Evolutionary conservation across 2,113 vertebrate species (phyloP).

Genomic region (Prolemur simus): DNA sequence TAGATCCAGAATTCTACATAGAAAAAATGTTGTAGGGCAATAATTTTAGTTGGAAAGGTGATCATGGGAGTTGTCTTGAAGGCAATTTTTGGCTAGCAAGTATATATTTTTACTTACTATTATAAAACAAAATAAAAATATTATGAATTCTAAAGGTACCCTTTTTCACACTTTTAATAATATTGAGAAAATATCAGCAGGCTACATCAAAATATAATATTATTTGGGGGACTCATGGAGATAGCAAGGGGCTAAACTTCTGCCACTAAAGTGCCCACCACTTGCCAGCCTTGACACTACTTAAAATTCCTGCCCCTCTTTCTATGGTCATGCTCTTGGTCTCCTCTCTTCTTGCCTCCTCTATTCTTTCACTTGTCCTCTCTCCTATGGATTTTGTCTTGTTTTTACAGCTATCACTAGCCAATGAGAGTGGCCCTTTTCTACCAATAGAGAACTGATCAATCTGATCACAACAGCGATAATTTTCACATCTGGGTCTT

Average conservation of each 20-base stretch:
- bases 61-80: neutral
- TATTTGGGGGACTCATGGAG: neutral
- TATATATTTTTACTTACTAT: conserved; percentile 5
- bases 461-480: neutral
- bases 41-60: neutral
- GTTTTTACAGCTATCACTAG: neutral
- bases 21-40: neutral
- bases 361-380: neutral
- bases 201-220: neutral
- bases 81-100: neutral
- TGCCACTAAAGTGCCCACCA: neutral
- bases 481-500: neutral
- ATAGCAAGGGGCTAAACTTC: neutral
- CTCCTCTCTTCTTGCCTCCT: neutral
- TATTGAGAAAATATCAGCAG: conserved; percentile 11
- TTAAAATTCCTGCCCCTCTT: neutral
- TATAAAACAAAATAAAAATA: neutral
- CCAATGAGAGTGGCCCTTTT: neutral
- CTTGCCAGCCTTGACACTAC: neutral
- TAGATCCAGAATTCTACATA: neutral
- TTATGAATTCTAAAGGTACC: neutral
- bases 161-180: neutral
- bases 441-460: neutral
- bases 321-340: neutral
- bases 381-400: neutral